Evolutionary conservation across 92 coral and sea anemone genomes (phyloP).

Genomic region (Ricordea florida): DNA sequence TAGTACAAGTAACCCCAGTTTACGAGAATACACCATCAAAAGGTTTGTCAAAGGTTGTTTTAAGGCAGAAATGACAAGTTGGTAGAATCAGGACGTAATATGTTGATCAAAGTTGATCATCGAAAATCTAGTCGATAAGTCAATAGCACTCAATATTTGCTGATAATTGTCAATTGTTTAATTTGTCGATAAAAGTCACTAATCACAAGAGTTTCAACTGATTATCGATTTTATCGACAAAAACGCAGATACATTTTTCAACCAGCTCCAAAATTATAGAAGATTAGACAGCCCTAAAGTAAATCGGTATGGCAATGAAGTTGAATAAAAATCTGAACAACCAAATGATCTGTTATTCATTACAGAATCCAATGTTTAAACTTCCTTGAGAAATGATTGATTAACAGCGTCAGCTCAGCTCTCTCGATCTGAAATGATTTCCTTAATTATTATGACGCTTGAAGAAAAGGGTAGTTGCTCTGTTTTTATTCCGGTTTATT

Average conservation of each 20-base stretch:
- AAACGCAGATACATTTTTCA: background rate
- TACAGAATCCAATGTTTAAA: too few relatives aligned
- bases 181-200: background rate
- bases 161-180: background rate
- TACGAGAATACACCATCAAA: too few relatives aligned
- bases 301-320: too few relatives aligned
- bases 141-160: background rate
- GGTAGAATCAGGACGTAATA: too few relatives aligned
- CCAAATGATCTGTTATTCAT: too few relatives aligned
- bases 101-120: background rate
- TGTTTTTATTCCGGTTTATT: conserved; percentile 2
- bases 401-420: too few relatives aligned
- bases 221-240: background rate
- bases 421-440: background rate
- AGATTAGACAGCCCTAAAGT: too few relatives aligned
- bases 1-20: too few relatives aligned
- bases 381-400: too few relatives aligned
- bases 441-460: background rate
- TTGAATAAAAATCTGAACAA: too few relatives aligned
- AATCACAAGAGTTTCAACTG: background rate
- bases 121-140: background rate
- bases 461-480: background rate
- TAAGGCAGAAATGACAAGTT: too few relatives aligned
- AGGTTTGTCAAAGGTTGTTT: too few relatives aligned
- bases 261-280: background rate